Base-by-base conservation (phyloP, 2,888 invertebrate species). In the Temnothorax ravouxi region DNA sequence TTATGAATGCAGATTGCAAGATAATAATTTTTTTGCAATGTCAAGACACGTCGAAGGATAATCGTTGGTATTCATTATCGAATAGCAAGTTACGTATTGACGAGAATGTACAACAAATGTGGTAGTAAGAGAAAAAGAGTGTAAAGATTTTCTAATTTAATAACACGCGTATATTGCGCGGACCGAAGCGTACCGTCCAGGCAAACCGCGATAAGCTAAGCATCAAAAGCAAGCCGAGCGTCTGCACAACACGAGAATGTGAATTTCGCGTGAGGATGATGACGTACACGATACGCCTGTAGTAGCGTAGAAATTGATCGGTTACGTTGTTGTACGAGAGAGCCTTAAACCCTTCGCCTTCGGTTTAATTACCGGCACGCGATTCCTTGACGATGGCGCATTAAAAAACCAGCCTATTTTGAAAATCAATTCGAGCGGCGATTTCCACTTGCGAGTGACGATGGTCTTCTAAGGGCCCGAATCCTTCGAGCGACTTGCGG, bases 271-370 rank as follows among this genome's bases (percentile, higher is more conserved):
- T 74, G 81, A 52, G 21, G 3, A 54, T 75, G 76, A 64, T 75
- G 62, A 76, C 76, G 76, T 82, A 59, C n/a, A 41, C 34, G 76
- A 64, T 82, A 82, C 29, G 44, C 52, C 47, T 15, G 21, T 64
- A 15, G 44, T 64, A 18, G 62, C 76, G 81, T 72, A 44, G 76
- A 81, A 81, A 64, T 82, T 82, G 75, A 82, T 82, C 81, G 76
- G 64, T 76, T 76, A 76, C 62, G 76, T 75, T 64, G 76, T 52
- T 76, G 76, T 82, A 76, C 41, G 75, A 29, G 75, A 29, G 75
- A 81, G 52, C 74, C 64, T 82, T 75, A 54, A 76, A 74, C 54
- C 62, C 52, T 62, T 76, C 0, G 34, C 62, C 41, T 59, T 62
- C 50, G 71, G 62, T 64, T 82, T 82, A 82, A 82, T 82, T 62